Base-by-base conservation (phyloP, 30 jellyfish, hydroid and myxozoan genomes). In the Turritopsis rubra region DNA sequence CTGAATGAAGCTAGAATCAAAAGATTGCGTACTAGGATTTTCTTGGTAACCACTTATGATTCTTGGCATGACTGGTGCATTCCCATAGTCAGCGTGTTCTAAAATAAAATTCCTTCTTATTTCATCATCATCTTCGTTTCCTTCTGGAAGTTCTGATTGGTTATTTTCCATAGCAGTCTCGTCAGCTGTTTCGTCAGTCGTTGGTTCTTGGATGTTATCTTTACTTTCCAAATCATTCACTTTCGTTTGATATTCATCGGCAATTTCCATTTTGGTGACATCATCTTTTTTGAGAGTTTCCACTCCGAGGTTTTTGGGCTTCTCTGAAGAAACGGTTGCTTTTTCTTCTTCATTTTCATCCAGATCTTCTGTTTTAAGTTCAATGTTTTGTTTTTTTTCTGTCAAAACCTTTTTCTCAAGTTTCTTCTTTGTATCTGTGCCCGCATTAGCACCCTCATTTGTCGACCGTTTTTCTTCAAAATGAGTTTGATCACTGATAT, bases 41-140 rank as follows among this genome's bases (percentile, higher is more conserved):
- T 65, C 87, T 21, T 21, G 53, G 79, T 1, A 80, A 13, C 87
- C 87, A 80, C 87, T 80, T 9, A 80, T 16, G 53, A 80, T 80
- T 18, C 41, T 52, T 52, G 87, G 87, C 84, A 76, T 18, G 31
- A 16, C 21, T 3, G 79, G 79, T 19, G 29, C 60, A 21, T 65
- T 65, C 53, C 66, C 41, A 31, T 21, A 22, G 80, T 80, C 65
- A 16, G 80, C 76, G 20, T 80, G 87, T 41, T 80, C 87, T 0
- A 80, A 21, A 28, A 80, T 65, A 1, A 18, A 80, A 0, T 80
- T 52, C 29, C 87, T 31, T 53, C 77, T 23, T 8, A 68, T 68
- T 23, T 68, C 77, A n/a, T 68, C 77, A 27, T 68, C 79, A 53
- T 28, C 87, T n/a, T 54, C 21, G 26, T 80, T 68, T 25, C 53